Evolutionary conservation across 1,140 invertebrate genomes (phyloP), one percentile per base, ranked within the genome.

Genomic region (Diorhabda carinulata): DNA sequence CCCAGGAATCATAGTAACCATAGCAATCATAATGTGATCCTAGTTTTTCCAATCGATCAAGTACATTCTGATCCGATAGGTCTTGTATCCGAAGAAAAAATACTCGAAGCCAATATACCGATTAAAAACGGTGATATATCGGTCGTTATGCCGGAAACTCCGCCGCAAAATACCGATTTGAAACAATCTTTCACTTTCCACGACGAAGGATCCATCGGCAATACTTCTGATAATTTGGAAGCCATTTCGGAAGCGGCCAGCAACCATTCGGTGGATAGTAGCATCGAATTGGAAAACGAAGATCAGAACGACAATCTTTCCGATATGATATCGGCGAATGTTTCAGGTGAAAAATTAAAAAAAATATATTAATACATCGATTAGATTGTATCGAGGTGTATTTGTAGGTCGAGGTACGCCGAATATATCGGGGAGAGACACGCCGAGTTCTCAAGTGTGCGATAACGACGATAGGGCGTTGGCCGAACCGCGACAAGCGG

Each of bases 321-420:
- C 3, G 96, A 98, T 80, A 98, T 98, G 95, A 91, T 98, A 0
- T 97, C 95, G 56, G 97, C 97, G 0, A 98, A 96, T 83, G 94
- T 97, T 63, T 96, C 94, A 70, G 96, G 96, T 62, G 43, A 43
- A 25, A 25, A 25, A 25, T 25, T 25, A 25, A 25, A 25, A 25
- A 25, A 40, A 88, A 91, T 75, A 52, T 52, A 6, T 52, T 52
- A 52, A 52, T 52, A 52, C 47, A 6, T 52, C 3, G 96, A 98
- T 79, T 98, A 98, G 95, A 91, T 97, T 94, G 58, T 25, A 25
- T 25, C 25, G 25, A 25, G 25, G 25, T 25, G 25, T 25, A 25
- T 94, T 97, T 64, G 96, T 93, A 70, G 96, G 96, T 64, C 83
- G 91, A 4, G 92, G 93, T 67, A 94, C 81, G 78, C 92, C 92